Conservation (phyloP, 2,888 invertebrate species). For the Tromatobia lineatoria region DNA sequence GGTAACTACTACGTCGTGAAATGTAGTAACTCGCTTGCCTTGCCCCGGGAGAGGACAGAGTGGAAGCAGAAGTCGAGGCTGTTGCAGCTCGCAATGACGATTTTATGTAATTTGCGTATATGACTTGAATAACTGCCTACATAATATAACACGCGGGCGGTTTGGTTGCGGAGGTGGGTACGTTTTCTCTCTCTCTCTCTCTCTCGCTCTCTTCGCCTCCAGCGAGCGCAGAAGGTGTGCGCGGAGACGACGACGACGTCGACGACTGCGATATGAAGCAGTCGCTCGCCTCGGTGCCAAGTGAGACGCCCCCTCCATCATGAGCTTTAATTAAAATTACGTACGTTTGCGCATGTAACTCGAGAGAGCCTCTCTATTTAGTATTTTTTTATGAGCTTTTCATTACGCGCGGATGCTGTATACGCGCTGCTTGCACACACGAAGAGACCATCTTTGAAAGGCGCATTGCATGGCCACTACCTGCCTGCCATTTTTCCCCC, state of each 20-base stretch:
- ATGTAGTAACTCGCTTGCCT: slow-evolving; percentile 59
- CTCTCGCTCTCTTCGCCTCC: slow-evolving; percentile 6
- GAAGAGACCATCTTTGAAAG: slow-evolving; percentile 78
- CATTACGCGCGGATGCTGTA: slow-evolving; percentile 75
- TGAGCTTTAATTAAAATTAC: slow-evolving; percentile 85
- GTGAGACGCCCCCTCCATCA: slow-evolving; percentile 74
- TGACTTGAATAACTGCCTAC: slow-evolving; percentile 82
- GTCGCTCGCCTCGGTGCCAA: slow-evolving; percentile 9
- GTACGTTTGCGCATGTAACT: slow-evolving; percentile 81
- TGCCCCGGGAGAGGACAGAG: slow-evolving; percentile 42
- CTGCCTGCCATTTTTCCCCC: slow-evolving; percentile 72
- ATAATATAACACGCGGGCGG: slow-evolving; percentile 77
- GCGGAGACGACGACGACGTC: slow-evolving; percentile 64
- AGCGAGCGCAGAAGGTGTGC: slow-evolving; percentile 56
- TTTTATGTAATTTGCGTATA: slow-evolving; percentile 83
- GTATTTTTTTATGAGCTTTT: slow-evolving; percentile 84
- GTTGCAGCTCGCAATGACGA: slow-evolving; percentile 72
- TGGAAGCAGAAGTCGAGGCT: slow-evolving; percentile 32
- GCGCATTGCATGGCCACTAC: slow-evolving; percentile 73
- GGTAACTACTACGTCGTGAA: slow-evolving; percentile 73
- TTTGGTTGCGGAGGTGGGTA: slow-evolving; percentile 66
- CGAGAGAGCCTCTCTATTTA: slow-evolving; percentile 77
- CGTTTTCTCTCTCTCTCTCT: slow-evolving; percentile 1
- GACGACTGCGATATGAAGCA: slow-evolving; percentile 51
- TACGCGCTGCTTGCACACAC: slow-evolving; percentile 59